Evolutionary conservation across 2,888 invertebrate genomes (phyloP), one percentile per base, ranked within the genome.

Genomic region (Drosophila nigritarsus): DNA sequence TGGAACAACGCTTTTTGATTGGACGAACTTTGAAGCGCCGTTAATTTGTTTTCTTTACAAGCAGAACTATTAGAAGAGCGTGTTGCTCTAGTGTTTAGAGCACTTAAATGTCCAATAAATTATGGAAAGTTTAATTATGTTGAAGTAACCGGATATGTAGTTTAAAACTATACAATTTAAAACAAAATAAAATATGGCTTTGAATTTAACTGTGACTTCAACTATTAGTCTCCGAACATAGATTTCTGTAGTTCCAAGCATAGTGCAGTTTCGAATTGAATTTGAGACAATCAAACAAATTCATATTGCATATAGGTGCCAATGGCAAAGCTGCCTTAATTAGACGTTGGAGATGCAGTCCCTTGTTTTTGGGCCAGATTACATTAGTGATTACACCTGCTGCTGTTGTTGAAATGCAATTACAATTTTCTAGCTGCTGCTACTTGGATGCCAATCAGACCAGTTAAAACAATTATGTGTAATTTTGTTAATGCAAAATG

Each of bases 401-500:
- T 45, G 24, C 6, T 48, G 40, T 11, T 18, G 15, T 11, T 18
- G 15, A 11, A 51, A 53, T 58, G 53, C 45, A 60, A 53, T 60
- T 56, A 48, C 29, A 48, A 59, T 67, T 34, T 45, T 45, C 24
- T 45, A 49, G 38, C n/a, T 40, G 13, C n/a, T 53, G 36, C 53
- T 27, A 27, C 36, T 59, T 42, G 32, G 38, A 29, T 42, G 40
- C 29, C 38, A 62, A 65, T 68, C 38, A 27, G 50, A 40, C 69
- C 65, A 51, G 34, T 65, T 73, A 53, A 60, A 73, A 73, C 68
- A 63, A 77, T 73, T 45, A 73, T 60, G 59, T 51, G 51, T 30
- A n/a, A 59, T 63, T 73, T 56, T 56, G 66, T 53, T 66, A 77
- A 71, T 72, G 58, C 48, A 45, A 73, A 68, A 65, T 65, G 36